These are phyloP conservation scores for Chironomus riparius DNA, from an alignment of 2,888 invertebrate species.

Conservation along the genomic window DNA sequence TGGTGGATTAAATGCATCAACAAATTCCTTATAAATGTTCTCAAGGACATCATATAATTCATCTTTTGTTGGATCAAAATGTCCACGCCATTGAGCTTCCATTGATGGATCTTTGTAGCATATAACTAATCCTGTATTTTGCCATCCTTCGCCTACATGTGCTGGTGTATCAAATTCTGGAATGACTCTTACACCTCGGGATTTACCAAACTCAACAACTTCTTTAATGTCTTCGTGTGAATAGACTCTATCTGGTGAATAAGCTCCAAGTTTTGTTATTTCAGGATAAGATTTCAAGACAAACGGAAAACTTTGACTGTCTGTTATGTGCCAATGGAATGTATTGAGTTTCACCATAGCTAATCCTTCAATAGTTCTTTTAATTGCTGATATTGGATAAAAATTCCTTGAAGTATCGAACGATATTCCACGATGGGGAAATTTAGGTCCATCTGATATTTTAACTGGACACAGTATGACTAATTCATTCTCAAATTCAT, in stretches of 20 bases:
- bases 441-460: constrained; percentile 46
- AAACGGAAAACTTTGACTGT: constrained; percentile 82
- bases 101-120: not conserved
- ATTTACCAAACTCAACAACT: constrained; percentile 46
- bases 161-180: not conserved
- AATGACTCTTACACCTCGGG: constrained; percentile 45
- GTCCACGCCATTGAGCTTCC: constrained; percentile 42
- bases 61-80: constrained; percentile 58
- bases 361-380: constrained; percentile 56
- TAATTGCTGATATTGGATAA: constrained; percentile 26
- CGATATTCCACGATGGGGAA: constrained; percentile 53
- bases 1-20: constrained; percentile 45
- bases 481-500: constrained; percentile 52
- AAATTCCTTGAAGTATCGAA: constrained; percentile 58
- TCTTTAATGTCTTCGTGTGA: constrained; percentile 37
- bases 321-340: constrained; percentile 84
- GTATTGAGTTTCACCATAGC: constrained; percentile 75
- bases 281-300: constrained; percentile 56
- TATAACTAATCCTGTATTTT: not conserved
- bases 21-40: constrained; percentile 60
- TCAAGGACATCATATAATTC: constrained; percentile 54
- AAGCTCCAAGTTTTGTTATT: constrained; percentile 60
- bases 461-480: constrained; percentile 37
- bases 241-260: constrained; percentile 58
- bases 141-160: not conserved